A percentile compares a stretch with the other conserved stretches of the same genome.
Conservation (phyloP, 2,888 invertebrate genomes). For the Coenonympha arcania region DNA sequence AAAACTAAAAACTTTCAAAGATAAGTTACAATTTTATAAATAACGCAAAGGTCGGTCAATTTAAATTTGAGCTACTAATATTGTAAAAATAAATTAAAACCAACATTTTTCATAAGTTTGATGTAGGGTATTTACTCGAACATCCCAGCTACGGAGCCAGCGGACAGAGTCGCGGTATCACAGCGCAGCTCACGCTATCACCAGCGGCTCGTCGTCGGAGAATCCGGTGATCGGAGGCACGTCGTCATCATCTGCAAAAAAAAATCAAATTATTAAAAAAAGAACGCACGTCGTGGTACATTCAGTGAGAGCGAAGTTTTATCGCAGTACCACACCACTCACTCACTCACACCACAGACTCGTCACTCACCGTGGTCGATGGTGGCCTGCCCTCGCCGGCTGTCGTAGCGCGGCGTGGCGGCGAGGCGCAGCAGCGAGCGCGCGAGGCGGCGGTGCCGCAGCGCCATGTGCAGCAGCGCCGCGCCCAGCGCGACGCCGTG, state of each 20-base stretch:
- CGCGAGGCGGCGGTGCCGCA: conserved; percentile 82
- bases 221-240: conserved; percentile 92
- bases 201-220: conserved; percentile 94
- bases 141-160: conserved; percentile 24
- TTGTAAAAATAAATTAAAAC: no score
- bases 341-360: no score
- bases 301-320: no score
- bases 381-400: conserved; percentile 88
- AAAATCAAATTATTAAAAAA: no score
- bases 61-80: no score
- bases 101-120: no score
- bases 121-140: no score
- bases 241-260: conserved; percentile 83
- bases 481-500: conserved; percentile 65
- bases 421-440: conserved; percentile 84
- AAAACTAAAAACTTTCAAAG: no score
- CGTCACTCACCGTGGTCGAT: conserved; percentile 84
- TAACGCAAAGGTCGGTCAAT: no score
- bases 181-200: conserved; percentile 80
- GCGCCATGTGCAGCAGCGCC: conserved; percentile 75
- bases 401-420: conserved; percentile 78
- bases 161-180: conserved; percentile 54
- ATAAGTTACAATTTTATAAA: no score
- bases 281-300: no score
- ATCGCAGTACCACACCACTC: no score